Base-by-base conservation (phyloP, 1,140 invertebrate genomes). In the Ruditapes philippinarum region DNA sequence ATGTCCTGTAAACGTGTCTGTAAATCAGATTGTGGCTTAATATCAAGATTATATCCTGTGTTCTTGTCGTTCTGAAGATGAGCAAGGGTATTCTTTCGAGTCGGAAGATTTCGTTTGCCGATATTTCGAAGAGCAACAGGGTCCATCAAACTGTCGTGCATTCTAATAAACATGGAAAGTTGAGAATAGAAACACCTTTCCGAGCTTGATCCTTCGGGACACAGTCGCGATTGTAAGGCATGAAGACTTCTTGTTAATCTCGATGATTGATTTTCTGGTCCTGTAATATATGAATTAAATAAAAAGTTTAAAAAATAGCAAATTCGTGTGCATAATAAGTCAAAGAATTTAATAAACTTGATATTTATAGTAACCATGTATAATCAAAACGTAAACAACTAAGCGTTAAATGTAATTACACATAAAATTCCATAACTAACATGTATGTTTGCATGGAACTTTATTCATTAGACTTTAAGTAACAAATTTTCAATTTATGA, bases 161-260 rank as follows among this genome's bases (percentile, higher is more conserved):
- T 83, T 51, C 60, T 38, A 62, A 83, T 83, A 31, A 70, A 83
- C 54, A 83, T 51, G 22, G 65, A 65, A 1, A 83, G 45, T 49
- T 83, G 81, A 14, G 60, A 70, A 38, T 70, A 68, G 31, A 83
- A 83, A 49, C 81, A 83, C 17, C 45, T 68, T 31, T 83, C 60
- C 0, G 42, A 51, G n/a, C 81, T 70, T 0, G 65, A 42, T 36
- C 81, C 81, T 25, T 62, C 54, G 12, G 81, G 81, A 49, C 81
- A 83, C 12, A 83, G n/a, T 28, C 40, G 60, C n/a, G 22, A 31
- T 9, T 83, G 81, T 28, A 83, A 54, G 17, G 60, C 81, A 68
- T 83, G 60, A 0, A 45, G 45, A 42, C 79, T 81, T n/a, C 79
- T 42, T 38, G 54, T 14, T 19, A 40, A 19, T 57, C 76, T 80